phyloP scores from a whole-genome alignment of 37 sponge, comb jelly and placozoan genomes.

The Spongia lamella region DNA sequence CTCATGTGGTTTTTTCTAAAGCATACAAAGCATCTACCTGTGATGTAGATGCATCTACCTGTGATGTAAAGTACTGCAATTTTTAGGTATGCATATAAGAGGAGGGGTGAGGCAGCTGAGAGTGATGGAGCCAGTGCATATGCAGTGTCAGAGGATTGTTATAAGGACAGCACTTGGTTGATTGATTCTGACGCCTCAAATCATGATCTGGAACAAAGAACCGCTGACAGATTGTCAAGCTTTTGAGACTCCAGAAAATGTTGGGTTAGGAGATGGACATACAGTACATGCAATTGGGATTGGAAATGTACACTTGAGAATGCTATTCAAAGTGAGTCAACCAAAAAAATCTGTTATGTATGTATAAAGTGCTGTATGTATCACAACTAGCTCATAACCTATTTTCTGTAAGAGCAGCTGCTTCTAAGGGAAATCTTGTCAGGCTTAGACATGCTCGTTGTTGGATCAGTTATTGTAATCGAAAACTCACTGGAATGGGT shows the following conservation, averaged over 20 bases:
- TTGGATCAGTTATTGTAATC: conserved; percentile 24
- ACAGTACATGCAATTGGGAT: conserved; percentile 28
- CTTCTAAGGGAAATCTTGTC: conserved; percentile 12
- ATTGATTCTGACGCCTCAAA: no score
- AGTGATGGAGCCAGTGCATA: no score
- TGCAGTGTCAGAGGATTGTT: no score
- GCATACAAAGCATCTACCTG: conserved; percentile 50
- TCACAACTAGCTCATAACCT: conserved; percentile 32
- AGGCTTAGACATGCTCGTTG: conserved; percentile 20
- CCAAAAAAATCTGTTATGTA: conserved; percentile 21
- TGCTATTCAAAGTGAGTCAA: conserved; percentile 18
- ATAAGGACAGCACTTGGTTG: no score
- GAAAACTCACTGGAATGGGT: conserved; percentile 42
- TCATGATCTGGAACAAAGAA: no score
- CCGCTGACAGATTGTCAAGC: no score
- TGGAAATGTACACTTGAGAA: conserved; percentile 18
- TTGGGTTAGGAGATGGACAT: conserved; percentile 23
- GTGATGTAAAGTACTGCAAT: conserved; percentile 3
- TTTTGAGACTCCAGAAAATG: no score
- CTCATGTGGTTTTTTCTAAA: conserved; percentile 30
- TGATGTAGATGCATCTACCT: conserved; percentile 8
- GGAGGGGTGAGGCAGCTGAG: conserved; percentile 28
- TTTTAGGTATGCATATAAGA: background rate
- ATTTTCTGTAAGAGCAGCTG: conserved; percentile 36
- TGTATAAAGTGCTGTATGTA: conserved; percentile 14